Base-by-base conservation (phyloP, 1,140 invertebrate genomes). In the Nixonia krombeini region DNA sequence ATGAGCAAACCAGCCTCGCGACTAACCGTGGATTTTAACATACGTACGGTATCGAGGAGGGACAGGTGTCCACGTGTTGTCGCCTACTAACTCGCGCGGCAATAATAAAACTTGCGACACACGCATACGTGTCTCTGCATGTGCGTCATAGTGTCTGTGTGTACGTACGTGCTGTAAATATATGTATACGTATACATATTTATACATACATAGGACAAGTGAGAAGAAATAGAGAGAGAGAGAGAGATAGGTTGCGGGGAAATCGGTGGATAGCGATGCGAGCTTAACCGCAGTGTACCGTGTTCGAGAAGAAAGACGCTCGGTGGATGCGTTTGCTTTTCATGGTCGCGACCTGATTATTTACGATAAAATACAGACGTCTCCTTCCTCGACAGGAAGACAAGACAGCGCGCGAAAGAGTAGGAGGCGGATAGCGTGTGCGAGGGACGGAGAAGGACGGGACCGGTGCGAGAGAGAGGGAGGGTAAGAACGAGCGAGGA, bases 311-410 rank as follows among this genome's bases (percentile, higher is more conserved):
- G 21, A 21, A 21, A 21, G 21, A 21, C 2, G 21, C 21, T 21
- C 21, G 42, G 41, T 38, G 50, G 13, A 42, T 17, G 50, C 40
- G 25, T 35, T 47, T 31, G 40, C 28, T 38, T 50, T 55, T 50
- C 28, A 51, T 55, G 40, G 40, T 59, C 40, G 52, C 62, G 51
- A 67, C 52, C 45, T 63, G 51, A 63, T 67, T 56, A 41, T 67
- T 67, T 56, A 7, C 58, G 52, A 56, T 47, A 45, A 55, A 31
- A 31, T 63, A 15, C 8, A 28, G 35, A 42, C 45, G 33, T 33
- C 28, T 40, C 16, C 15, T 46, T 15, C 58, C 25, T 33, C 28
- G 21, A 65, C 33, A 35, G 12, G 33, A 35, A 35, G 33, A 31
- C 25, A 26, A 26, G 25, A 31, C 37, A 64, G 42, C 42, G 21